Percentiles rank a stretch among this genome's conserved stretches.
Conservation (phyloP, 1,140 invertebrate genomes). For the Drosophila tropicalis region DNA sequence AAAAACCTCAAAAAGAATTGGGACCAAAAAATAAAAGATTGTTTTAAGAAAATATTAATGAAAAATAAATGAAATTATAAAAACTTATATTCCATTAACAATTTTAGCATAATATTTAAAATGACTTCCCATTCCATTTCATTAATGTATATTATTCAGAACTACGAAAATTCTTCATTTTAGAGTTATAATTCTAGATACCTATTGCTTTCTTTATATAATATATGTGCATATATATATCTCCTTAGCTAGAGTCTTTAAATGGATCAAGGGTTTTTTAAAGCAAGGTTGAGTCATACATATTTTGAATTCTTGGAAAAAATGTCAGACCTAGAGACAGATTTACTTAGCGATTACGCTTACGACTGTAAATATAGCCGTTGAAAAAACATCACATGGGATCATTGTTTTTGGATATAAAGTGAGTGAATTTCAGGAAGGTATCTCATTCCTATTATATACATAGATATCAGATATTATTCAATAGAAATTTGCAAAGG, state of each 20-base stretch:
- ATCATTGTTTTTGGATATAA: neutral
- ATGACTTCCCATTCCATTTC: too few species aligned
- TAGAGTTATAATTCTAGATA: too few species aligned
- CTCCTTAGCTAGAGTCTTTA: too few species aligned
- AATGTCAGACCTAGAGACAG: neutral
- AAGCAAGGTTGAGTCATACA: too few species aligned
- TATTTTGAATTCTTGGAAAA: neutral
- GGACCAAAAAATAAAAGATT: neutral
- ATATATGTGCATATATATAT: too few species aligned
- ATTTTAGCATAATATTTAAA: too few species aligned
- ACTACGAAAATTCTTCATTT: too few species aligned
- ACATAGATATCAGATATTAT: conserved; percentile 3
- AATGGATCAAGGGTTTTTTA: too few species aligned
- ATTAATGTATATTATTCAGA: too few species aligned
- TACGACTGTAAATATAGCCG: neutral
- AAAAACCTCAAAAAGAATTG: neutral
- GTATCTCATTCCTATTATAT: conserved; percentile 3
- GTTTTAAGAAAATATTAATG: neutral
- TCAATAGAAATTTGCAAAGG: conserved; percentile 13
- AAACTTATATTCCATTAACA: too few species aligned
- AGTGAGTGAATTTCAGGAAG: neutral
- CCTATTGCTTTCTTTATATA: too few species aligned
- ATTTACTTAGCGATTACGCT: neutral
- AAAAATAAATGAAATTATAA: neutral
- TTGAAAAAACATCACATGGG: neutral